Conservation (phyloP, 2,888 invertebrate species). For the Caenorhabditis sp. region DNA sequence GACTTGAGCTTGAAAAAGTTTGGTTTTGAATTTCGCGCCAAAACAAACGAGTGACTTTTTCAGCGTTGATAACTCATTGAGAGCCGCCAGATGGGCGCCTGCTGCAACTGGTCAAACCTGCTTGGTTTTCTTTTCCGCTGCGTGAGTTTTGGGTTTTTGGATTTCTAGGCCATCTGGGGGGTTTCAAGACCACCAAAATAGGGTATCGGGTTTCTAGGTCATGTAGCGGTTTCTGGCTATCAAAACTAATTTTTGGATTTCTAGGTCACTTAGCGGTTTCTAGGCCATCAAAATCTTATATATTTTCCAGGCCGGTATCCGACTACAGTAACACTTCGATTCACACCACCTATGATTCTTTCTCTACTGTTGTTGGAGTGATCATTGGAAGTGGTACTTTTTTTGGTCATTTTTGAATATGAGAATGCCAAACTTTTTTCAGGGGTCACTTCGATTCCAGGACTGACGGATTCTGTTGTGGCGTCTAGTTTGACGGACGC, state of each 20-base stretch:
- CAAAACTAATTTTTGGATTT: no score
- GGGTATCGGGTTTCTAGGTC: no score
- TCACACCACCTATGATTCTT: constrained; percentile 3
- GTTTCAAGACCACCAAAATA: no score
- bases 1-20: constrained; percentile 33
- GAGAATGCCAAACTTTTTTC: no score
- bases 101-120: constrained; percentile 12
- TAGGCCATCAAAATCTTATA: background rate
- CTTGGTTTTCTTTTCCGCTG: constrained; percentile 25
- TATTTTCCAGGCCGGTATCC: constrained; percentile 16
- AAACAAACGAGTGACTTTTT: background rate
- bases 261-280: no score
- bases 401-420: background rate
- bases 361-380: constrained; percentile 16
- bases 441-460: constrained; percentile 26
- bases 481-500: background rate
- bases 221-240: no score
- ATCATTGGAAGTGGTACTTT: background rate
- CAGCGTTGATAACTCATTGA: constrained; percentile 10
- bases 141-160: no score
- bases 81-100: background rate
- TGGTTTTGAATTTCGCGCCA: background rate
- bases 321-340: constrained; percentile 9
- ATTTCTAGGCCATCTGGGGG: no score
- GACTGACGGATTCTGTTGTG: constrained; percentile 1